phyloP scores from a whole-genome alignment of 2,797 vertebrate genomes.

The Hypotaenidia philippensis region DNA sequence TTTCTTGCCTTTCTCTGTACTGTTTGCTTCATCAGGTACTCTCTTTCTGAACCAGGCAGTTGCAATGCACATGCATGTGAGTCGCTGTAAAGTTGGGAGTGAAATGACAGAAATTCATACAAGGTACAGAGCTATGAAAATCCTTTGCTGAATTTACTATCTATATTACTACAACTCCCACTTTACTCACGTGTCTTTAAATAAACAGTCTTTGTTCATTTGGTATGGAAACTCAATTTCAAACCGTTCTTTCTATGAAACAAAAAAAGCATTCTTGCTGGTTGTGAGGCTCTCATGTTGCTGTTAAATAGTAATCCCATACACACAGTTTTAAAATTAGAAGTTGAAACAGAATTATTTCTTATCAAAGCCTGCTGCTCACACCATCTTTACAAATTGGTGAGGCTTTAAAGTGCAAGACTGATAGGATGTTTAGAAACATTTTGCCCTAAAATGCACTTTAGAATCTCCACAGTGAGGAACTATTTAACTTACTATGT shows the following conservation, averaged over 20 bases:
- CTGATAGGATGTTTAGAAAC: neutral
- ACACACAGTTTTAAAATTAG: no score
- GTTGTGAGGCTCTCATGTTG: neutral
- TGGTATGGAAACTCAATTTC: neutral
- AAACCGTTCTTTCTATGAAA: rapidly evolving
- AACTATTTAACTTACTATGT: neutral
- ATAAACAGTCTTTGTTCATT: neutral
- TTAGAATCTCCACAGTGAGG: neutral
- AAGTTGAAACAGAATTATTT: neutral
- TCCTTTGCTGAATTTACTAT: neutral
- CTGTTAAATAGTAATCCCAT: neutral
- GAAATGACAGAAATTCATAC: neutral
- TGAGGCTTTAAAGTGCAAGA: neutral
- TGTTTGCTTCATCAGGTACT: neutral
- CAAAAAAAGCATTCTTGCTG: neutral
- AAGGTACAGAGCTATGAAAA: neutral
- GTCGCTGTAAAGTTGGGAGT: neutral
- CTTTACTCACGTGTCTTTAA: rapidly evolving
- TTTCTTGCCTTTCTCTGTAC: neutral
- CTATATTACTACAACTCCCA: neutral
- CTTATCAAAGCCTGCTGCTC: neutral
- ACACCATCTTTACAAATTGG: no score
- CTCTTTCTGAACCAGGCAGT: neutral
- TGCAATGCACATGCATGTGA: rapidly evolving
- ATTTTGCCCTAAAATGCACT: neutral